Evolutionary conservation across 2,888 invertebrate genomes (phyloP), one percentile per base, ranked within the genome.

Genomic region (Pachycephus smyrnensis): DNA sequence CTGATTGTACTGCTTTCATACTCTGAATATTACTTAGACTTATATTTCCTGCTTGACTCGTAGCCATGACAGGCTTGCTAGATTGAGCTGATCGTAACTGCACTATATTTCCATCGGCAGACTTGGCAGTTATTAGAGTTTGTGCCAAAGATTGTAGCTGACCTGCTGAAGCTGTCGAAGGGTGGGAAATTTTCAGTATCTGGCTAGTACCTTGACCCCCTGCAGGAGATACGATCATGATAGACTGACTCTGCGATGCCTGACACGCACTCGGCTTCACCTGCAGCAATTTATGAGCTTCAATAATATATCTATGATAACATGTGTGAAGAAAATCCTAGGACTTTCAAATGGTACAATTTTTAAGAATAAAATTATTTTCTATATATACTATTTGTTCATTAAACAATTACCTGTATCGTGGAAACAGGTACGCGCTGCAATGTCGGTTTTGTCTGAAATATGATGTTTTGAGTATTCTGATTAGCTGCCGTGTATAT

Each of bases 121-220:
- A 89, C 81, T 92, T 92, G 2, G 91, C 91, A 9, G 91, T 89
- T 79, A 92, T 91, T 15, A 92, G 86, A 69, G 90, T 91, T 77
- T 92, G 91, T 4, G 91, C 91, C 74, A 92, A 78, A 1, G 91
- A 88, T 77, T 92, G 91, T 32, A 91, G 83, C 77, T 92, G 92
- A 68, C 90, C 89, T 6, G 89, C 83, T 0, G 92, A 90, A 73
- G 92, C 90, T 11, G 90, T 86, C 0, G 91, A 84, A 4, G 91
- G 91, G 83, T 91, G 91, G 0, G 92, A 91, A 82, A 92, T 92
- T 87, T 92, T 92, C 31, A 92, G 80, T 76, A 91, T 90, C 84
- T 92, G 92, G 79, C 91, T 91, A 12, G 90, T 84, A 1, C 91
- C 91, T 81, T 90, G 89, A 69, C 91, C 90, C n/a, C 89, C 84